A percentile compares a stretch with the other conserved stretches of the same genome.
phyloP scores from a whole-genome alignment of 2,797 vertebrate species.

The Oreortyx pictus region DNA sequence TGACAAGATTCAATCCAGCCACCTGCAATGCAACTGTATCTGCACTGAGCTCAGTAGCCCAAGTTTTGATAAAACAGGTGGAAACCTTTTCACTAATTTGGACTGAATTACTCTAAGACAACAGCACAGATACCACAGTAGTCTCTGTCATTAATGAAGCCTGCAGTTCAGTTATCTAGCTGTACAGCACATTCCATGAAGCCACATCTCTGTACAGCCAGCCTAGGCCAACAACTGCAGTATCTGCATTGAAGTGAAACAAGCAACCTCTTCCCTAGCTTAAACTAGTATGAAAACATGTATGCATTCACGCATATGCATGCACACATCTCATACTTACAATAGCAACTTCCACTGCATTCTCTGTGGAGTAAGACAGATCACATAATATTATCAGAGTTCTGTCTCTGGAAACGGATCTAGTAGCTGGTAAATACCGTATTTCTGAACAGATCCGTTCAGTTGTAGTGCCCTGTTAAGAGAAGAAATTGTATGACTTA shows the following conservation, averaged over 20 bases:
- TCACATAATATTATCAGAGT: conserved; percentile 91
- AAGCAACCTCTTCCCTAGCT: background rate
- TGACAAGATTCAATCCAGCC: background rate
- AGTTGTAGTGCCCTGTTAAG: conserved; percentile 90
- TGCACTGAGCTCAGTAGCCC: background rate
- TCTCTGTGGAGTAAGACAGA: conserved; percentile 83
- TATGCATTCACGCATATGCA: background rate
- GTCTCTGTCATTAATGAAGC: background rate
- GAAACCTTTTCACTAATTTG: background rate
- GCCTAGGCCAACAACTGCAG: background rate
- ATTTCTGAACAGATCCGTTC: conserved; percentile 93
- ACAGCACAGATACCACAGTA: background rate
- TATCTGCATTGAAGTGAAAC: background rate
- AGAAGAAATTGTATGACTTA: conserved; percentile 6
- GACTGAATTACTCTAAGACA: background rate
- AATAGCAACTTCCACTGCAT: conserved; percentile 92
- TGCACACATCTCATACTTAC: conserved; percentile 83
- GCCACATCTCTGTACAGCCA: background rate
- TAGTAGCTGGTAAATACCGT: conserved; percentile 88
- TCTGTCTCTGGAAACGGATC: conserved; percentile 86
- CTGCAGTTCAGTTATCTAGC: background rate
- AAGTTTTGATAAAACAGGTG: background rate
- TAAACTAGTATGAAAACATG: background rate
- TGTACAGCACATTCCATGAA: background rate
- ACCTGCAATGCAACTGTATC: background rate